Conservation (phyloP, 2,113 vertebrate species). For the Suricata suricatta region DNA sequence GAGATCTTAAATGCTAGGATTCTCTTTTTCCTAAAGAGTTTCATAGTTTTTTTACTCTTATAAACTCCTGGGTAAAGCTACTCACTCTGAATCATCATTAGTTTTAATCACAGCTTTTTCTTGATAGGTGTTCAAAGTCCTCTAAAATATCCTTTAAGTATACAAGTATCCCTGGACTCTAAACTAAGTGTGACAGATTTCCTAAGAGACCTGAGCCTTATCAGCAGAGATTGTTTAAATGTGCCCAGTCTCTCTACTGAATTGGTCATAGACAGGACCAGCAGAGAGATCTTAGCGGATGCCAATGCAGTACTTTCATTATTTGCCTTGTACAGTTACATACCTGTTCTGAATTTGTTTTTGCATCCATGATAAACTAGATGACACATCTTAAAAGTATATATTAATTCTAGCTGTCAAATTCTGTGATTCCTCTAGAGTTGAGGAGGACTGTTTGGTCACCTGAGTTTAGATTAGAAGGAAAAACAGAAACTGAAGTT, state of each 20-base stretch:
- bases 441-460: neutral
- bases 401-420: slow-evolving; percentile 6
- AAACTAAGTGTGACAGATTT: neutral
- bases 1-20: neutral
- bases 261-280: neutral
- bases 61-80: slow-evolving; percentile 1
- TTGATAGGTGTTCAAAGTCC: slow-evolving; percentile 43
- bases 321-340: neutral
- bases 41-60: slow-evolving; percentile 2
- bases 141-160: slow-evolving; percentile 23
- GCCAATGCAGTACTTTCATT: neutral
- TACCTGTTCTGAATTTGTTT: slow-evolving; percentile 19
- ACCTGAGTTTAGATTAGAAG: neutral
- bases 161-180: slow-evolving; percentile 17
- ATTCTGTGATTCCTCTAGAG: slow-evolving; percentile 25
- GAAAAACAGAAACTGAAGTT: neutral
- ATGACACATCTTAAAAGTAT: neutral
- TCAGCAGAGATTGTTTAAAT: neutral
- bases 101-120: slow-evolving; percentile 52
- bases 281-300: neutral
- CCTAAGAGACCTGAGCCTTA: neutral
- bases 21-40: slow-evolving; percentile 38
- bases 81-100: slow-evolving; percentile 33
- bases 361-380: neutral
- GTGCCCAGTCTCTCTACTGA: neutral